Conservation (phyloP, 2,888 invertebrate genomes). For the Aspidapion aeneum region DNA sequence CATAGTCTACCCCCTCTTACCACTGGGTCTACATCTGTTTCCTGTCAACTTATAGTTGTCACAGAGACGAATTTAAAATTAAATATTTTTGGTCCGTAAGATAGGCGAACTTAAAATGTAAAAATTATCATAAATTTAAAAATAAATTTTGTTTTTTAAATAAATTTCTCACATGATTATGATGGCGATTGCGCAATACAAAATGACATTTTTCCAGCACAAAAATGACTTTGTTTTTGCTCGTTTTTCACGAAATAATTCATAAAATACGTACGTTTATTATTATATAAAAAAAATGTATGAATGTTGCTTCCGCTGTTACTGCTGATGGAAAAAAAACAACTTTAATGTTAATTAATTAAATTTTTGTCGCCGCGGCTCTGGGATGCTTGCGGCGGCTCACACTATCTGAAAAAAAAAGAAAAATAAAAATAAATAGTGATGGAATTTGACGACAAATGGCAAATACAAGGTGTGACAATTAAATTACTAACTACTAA, state of each 20-base stretch:
- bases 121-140: neutral
- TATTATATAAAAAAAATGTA: slow-evolving; percentile 20
- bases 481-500: no score
- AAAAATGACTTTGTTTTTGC: neutral
- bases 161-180: neutral
- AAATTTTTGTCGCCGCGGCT: slow-evolving; percentile 45
- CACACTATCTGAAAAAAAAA: slow-evolving; percentile 44
- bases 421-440: neutral
- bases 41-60: no score
- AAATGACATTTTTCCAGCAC: neutral
- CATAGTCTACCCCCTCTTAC: no score
- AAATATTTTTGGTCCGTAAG: neutral
- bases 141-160: neutral
- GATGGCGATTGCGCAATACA: neutral
- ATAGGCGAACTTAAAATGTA: neutral
- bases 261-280: neutral
- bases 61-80: no score
- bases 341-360: slow-evolving; percentile 39
- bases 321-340: slow-evolving; percentile 46
- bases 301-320: slow-evolving; percentile 47
- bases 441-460: no score
- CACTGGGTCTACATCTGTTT: no score
- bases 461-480: no score
- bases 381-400: slow-evolving; percentile 47
- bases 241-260: slow-evolving; percentile 31